Evolutionary conservation across 2,797 vertebrate species (phyloP), one percentile per base, ranked within the genome.

Genomic region (Apodemus agrarius): DNA sequence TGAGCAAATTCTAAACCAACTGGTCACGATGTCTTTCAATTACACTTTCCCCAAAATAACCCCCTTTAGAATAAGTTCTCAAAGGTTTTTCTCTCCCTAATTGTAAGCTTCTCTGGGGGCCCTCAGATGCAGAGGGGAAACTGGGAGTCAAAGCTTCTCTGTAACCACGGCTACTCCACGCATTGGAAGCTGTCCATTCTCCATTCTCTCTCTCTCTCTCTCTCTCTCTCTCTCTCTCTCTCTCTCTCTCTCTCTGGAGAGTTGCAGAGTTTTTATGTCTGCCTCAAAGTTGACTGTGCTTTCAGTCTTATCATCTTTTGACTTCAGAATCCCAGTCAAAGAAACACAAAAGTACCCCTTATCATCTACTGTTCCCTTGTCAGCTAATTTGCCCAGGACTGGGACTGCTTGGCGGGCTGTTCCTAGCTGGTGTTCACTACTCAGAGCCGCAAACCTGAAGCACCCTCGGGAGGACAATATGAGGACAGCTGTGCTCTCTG

Each of bases 281-380:
- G 85, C 93, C 94, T 97, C 95, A 96, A 96, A 97, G 96, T 63
- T 95, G 95, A 97, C 96, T 97, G 74, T 88, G 96, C 97, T 79
- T 93, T 80, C 3, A 11, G 79, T 90, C 91, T 29, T 65, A 87
- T 34, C 63, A 90, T 81, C 54, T 85, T 97, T 72, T 72, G 76
- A 98, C 57, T 90, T 96, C 9, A 4, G 97, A 95, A 43, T 72
- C 11, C 6, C 82, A 86, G 92, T 67, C 88, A 80, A 94, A 93
- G 88, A 82, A 83, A 80, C 67, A 79, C 22, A 59, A 93, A 95
- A 93, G 59, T 85, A 94, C 82, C 65, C 74, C 61, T 93, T 81
- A 69, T 19, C 46, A 7, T 72, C 76, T 37, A 52, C 59, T 72
- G 79, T 34, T 24, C 29, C 52, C 21, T 31, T 37, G 86, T 88